These are phyloP conservation scores for Pseudococcus longispinus DNA, from an alignment of 2,888 invertebrate genomes.

Conservation along the genomic window DNA sequence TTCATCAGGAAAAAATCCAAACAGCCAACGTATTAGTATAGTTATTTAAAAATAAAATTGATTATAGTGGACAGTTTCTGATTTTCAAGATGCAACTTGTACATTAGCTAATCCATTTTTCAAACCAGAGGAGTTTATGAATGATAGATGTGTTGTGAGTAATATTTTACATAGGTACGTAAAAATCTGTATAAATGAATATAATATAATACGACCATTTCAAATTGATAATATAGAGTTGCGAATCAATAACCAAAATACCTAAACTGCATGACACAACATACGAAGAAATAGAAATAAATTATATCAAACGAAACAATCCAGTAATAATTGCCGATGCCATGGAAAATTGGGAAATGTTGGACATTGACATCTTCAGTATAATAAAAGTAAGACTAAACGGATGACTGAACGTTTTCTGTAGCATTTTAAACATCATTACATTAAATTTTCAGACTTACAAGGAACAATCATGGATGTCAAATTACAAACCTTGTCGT, in stretches of 20 bases:
- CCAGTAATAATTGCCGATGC: conserved; percentile 14
- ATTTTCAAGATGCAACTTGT: background rate
- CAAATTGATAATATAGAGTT: background rate
- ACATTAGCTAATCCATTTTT: conserved; percentile 20
- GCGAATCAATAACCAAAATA: conserved; percentile 18
- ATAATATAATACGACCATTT: too few relatives aligned
- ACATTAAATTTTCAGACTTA: conserved; percentile 3
- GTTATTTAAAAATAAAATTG: background rate
- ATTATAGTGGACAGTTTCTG: background rate
- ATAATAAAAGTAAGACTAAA: background rate
- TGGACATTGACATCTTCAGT: background rate
- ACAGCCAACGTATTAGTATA: background rate
- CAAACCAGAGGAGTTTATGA: background rate
- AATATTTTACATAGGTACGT: background rate
- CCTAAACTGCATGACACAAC: background rate
- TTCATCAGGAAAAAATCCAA: background rate
- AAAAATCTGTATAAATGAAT: too few relatives aligned
- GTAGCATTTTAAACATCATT: background rate
- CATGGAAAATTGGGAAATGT: background rate
- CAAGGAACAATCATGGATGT: background rate
- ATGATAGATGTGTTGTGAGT: conserved; percentile 21
- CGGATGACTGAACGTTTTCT: background rate
- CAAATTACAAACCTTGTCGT: background rate
- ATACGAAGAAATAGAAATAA: conserved; percentile 28
- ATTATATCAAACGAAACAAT: background rate